Base-by-base conservation (phyloP, 2,888 invertebrate genomes). In the Coremacera marginata region DNA sequence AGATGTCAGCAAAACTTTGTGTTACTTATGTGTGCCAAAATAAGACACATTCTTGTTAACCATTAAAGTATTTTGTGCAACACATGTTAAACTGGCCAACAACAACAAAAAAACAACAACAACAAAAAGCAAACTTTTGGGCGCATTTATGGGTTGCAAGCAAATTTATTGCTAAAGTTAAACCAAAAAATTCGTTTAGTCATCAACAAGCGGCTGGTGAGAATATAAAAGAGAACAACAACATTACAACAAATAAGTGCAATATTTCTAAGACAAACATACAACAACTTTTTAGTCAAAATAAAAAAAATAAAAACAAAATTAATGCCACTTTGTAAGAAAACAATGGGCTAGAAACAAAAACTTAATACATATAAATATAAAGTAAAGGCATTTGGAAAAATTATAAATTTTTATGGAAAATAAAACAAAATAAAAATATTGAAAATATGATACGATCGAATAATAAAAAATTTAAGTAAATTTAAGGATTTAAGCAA, bases 41-140 rank as follows among this genome's bases (percentile, higher is more conserved):
- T 63, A 63, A 63, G 27, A 34, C 63, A 63, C 31, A 68, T 25
- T 37, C 22, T 44, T 49, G 49, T 68, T 14, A 16, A 11, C 19
- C 25, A 27, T 27, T 25, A 14, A 25, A 25, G 25, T 19, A 25
- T 68, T 19, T 44, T 25, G 25, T 51, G 68, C 11, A 68, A 68
- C 68, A 68, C 44, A 16, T 68, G 68, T 68, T 49, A 1, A 14
- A 68, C 11, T 49, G 19, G 37, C 49, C 22, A 22, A 67, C 49
- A 25, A 67, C 49, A 44, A 67, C 67, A 67, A 49, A 68, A 25
- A 22, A 49, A 67, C 67, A 67, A 44, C 9, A 67, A 67, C 19
- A 16, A 22, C 19, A 44, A 22, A 0, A 63, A 14, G 19, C 27
- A 1, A 44, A 27, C 1, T 44, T 49, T 68, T 51, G 37, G 68